Evolutionary conservation across 2,888 invertebrate species (phyloP).

Genomic region (Heliconius charithonia): DNA sequence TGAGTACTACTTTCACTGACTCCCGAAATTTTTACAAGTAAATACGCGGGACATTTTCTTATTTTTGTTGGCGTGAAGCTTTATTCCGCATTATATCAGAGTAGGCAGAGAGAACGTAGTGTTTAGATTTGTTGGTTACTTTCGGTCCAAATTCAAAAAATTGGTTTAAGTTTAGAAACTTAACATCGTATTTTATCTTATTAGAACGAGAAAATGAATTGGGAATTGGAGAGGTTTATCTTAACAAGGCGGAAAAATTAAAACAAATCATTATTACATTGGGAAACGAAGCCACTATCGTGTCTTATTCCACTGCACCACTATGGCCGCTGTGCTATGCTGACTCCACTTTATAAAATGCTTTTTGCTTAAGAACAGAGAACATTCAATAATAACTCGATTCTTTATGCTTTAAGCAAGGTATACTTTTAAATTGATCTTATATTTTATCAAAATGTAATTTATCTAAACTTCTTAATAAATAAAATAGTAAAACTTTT

Average conservation of each 20-base stretch:
- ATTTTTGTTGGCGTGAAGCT: neutral
- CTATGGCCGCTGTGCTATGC: no score
- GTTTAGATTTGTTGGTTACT: neutral
- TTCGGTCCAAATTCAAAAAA: no score
- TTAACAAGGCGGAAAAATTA: no score
- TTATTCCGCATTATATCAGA: neutral
- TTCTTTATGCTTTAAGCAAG: neutral
- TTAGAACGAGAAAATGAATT: neutral
- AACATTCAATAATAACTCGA: no score
- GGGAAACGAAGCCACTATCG: no score
- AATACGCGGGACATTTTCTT: neutral
- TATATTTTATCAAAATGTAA: neutral
- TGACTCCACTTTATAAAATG: no score
- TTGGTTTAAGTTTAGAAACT: no score
- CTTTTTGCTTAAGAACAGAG: no score
- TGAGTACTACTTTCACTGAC: constrained; percentile 22
- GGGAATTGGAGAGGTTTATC: no score
- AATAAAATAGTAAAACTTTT: neutral
- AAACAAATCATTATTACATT: no score
- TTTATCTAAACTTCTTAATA: neutral
- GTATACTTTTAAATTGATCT: neutral
- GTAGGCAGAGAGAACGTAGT: neutral
- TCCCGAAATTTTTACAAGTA: constrained; percentile 5
- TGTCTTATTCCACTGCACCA: no score
- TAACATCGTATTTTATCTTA: neutral